Evolutionary conservation across 2,113 vertebrate genomes (phyloP).

Genomic region (Bubalus kerabau): DNA sequence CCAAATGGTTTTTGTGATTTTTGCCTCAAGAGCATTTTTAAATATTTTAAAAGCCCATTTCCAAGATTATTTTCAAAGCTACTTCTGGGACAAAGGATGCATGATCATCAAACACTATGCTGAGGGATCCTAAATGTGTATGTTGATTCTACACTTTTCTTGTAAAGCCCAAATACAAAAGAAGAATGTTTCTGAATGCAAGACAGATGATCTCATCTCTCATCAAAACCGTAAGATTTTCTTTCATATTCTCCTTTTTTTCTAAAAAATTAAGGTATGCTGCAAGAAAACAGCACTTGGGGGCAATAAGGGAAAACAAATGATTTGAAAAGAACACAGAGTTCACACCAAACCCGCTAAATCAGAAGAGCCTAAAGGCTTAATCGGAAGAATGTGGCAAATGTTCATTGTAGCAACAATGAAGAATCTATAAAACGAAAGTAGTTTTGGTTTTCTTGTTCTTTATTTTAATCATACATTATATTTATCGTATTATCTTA

Average conservation of each 20-base stretch:
- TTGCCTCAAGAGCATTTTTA: background rate
- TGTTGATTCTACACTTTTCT: background rate
- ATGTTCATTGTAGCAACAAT: background rate
- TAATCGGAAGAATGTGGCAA: background rate
- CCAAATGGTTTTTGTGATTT: background rate
- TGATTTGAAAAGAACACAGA: background rate
- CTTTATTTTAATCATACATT: background rate
- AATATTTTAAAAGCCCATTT: conserved; percentile 1
- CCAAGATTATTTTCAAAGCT: background rate
- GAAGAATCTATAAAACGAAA: background rate
- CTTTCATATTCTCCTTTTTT: background rate
- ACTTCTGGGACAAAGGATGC: background rate
- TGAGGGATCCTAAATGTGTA: background rate
- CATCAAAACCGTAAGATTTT: background rate
- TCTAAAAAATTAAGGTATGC: background rate
- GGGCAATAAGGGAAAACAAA: background rate
- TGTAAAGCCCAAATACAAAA: conserved; percentile 19
- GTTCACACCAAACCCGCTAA: background rate
- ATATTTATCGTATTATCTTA: conserved; percentile 16
- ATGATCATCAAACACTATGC: background rate
- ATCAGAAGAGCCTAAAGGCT: background rate
- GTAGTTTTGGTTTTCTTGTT: background rate
- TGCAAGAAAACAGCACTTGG: background rate
- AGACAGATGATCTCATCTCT: background rate
- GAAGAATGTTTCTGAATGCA: background rate